Conservation (phyloP, 2,797 vertebrate genomes). For the Pelodytes ibericus region DNA sequence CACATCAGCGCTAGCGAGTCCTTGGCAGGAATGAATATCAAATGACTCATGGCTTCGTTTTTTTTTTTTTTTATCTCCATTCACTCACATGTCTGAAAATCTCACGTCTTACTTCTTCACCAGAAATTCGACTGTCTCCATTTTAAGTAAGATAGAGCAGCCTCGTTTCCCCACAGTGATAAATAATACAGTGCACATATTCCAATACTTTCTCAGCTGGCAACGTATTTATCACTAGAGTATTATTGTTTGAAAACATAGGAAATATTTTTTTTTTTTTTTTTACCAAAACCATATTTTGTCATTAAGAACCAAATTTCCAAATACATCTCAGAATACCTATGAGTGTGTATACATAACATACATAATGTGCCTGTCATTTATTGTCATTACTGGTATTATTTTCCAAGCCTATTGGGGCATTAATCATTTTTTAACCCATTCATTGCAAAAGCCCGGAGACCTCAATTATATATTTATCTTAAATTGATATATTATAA, state of each 20-base stretch:
- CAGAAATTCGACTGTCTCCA: constrained; percentile 42
- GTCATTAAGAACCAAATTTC: neutral
- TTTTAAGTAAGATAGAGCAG: constrained; percentile 47
- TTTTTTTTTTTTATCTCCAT: constrained; percentile 21
- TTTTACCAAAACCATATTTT: neutral
- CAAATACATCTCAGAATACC: constrained; percentile 1
- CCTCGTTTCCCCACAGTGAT: neutral
- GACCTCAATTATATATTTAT: too few relatives aligned
- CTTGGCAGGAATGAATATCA: constrained; percentile 29
- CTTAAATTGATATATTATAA: neutral
- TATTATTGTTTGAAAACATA: neutral
- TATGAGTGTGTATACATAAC: too few relatives aligned
- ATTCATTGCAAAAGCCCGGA: too few relatives aligned
- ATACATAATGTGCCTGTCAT: too few relatives aligned
- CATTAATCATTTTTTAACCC: too few relatives aligned
- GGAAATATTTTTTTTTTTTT: constrained; percentile 1
- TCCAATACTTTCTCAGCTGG: constrained; percentile 17
- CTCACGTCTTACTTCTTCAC: neutral
- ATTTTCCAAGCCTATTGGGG: too few relatives aligned
- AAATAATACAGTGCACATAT: constrained; percentile 17
- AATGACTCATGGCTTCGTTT: constrained; percentile 22
- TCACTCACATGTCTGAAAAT: constrained; percentile 38
- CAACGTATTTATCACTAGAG: constrained; percentile 25
- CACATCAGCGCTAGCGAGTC: neutral
- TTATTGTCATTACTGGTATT: too few relatives aligned